Evolutionary conservation across 1,140 invertebrate species (phyloP), one percentile per base, ranked within the genome.

Genomic region (Cyrtorhinus lividipennis): DNA sequence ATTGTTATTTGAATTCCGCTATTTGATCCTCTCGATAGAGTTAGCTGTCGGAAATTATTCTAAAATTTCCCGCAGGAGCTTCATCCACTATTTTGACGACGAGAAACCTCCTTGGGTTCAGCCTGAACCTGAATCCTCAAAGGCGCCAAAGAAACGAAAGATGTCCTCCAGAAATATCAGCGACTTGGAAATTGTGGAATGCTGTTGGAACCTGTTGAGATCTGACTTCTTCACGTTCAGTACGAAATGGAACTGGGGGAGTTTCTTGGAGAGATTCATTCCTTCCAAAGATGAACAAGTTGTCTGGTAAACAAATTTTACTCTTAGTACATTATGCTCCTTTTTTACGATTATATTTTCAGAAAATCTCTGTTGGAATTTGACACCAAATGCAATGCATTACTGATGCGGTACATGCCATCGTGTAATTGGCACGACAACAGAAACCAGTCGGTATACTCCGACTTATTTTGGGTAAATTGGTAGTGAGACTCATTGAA

Each of bases 191-290:
- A 69, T 85, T 25, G 73, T 82, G 2, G 67, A 76, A 61, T 73
- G 77, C 27, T 79, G 75, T 68, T 81, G 78, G 63, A 76, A 74
- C 24, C 78, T 84, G 60, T 70, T 87, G 15, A 73, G 73, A 65
- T 69, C 56, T 15, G 59, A 56, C 30, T 57, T 64, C 24, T 45
- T 57, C 30, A 58, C 68, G 64, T 69, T 71, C 62, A 65, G 64
- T 64, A 62, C 64, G 20, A 58, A 64, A 25, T 71, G 69, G 69
- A 60, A 68, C 30, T 71, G 69, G 69, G 68, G 68, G 5, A 56
- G 53, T 10, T 69, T 71, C 64, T 15, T 67, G 1, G 48, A 59
- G 62, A 24, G 53, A 23, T 10, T 69, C 59, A 24, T 64, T 44
- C 20, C 62, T 65, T 65, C 22, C 8, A 53, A 62, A 58, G 65